Evolutionary conservation across 2,113 vertebrate species (phyloP).

Genomic region (Corapipo altera): DNA sequence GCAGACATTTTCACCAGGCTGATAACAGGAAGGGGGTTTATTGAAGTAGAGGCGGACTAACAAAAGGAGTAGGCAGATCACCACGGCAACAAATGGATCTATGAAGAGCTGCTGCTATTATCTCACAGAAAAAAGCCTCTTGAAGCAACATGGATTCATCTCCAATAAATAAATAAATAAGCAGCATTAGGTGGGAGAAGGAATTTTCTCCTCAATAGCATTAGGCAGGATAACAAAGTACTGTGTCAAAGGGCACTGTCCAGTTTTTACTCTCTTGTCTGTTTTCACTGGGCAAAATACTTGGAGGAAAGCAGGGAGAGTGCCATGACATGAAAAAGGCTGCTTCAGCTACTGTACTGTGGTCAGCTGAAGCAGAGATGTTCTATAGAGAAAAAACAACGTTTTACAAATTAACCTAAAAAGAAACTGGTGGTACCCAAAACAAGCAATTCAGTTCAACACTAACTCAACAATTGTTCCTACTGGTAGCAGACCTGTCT

Average conservation of each 20-base stretch:
- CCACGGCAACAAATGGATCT: conserved; percentile 99
- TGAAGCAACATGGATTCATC: conserved; percentile 83
- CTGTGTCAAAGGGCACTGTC: conserved; percentile 60
- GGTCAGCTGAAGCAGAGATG: neutral
- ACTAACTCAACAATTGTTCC: neutral
- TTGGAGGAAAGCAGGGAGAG: neutral
- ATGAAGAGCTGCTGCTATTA: conserved; percentile 92
- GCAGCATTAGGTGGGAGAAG: conserved; percentile 63
- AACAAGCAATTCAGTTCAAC: neutral
- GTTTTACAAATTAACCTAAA: neutral
- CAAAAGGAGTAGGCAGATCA: conserved; percentile 88
- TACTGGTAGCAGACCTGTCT: neutral
- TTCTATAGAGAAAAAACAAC: neutral
- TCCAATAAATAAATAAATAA: conserved; percentile 85
- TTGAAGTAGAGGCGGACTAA: conserved; percentile 83
- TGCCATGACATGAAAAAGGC: neutral
- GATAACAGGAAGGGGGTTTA: conserved; percentile 89
- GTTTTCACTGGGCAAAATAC: conserved; percentile 16
- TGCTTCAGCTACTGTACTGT: neutral
- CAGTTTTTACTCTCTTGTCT: conserved; percentile 45
- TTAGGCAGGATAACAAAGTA: conserved; percentile 20
- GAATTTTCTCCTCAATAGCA: conserved; percentile 68
- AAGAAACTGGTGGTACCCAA: neutral
- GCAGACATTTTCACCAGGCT: conserved; percentile 82
- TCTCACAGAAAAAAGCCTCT: conserved; percentile 91